phyloP scores from a whole-genome alignment of 2,113 vertebrate species.

The Montifringilla adamsi region DNA sequence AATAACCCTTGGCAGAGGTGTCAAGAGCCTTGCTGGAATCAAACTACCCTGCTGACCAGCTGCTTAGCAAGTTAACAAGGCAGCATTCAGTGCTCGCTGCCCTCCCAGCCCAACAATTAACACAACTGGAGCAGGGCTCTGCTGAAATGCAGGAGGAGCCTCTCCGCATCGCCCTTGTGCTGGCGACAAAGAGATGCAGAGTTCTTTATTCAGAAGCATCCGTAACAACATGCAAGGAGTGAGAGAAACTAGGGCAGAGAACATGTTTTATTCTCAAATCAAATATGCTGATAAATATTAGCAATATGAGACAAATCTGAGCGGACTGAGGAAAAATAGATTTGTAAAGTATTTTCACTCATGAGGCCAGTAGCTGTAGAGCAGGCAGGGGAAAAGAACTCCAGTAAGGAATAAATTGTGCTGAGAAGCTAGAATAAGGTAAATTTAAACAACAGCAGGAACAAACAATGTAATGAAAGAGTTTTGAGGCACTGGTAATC shows the following conservation, averaged over 20 bases:
- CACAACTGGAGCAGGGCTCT: constrained; percentile 72
- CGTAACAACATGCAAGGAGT: not conserved
- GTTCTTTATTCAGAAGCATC: constrained; percentile 28
- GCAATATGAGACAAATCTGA: not conserved
- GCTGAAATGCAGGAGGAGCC: constrained; percentile 49
- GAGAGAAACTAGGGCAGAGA: not conserved
- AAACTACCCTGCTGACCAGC: constrained; percentile 82
- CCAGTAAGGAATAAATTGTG: not conserved
- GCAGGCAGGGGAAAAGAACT: not conserved
- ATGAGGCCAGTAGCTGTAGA: not conserved
- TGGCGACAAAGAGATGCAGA: constrained; percentile 17
- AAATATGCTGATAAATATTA: not conserved
- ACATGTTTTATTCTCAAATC: not conserved
- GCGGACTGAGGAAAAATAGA: not conserved
- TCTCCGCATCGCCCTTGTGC: not conserved
- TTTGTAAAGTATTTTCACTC: not conserved
- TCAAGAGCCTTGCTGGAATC: constrained; percentile 80
- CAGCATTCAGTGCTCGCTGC: constrained; percentile 52
- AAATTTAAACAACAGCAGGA: constrained; percentile 49
- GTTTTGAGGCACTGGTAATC: not conserved
- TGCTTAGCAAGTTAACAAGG: constrained; percentile 83
- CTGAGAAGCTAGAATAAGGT: not conserved
- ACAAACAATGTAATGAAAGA: constrained; percentile 44
- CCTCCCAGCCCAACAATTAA: constrained; percentile 72
- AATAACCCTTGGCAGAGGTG: constrained; percentile 83